Evolutionary conservation across 2,888 invertebrate genomes (phyloP).

Genomic region (Callimorpha dominula): DNA sequence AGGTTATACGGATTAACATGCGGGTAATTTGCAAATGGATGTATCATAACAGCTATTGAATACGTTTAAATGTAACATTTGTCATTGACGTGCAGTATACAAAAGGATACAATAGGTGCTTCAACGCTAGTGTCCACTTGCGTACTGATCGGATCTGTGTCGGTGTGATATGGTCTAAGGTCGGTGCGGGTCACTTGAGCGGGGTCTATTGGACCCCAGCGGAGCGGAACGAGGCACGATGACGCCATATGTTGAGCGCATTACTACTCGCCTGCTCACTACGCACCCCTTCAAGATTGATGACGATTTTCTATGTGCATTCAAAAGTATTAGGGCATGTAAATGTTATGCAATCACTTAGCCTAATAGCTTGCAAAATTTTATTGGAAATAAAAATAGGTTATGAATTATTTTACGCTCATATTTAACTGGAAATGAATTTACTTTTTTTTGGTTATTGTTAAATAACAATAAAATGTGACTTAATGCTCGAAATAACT

Average conservation of each 20-base stretch:
- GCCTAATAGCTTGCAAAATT: conserved; percentile 77
- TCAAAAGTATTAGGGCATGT: conserved; percentile 84
- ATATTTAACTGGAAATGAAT: not conserved
- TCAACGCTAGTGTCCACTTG: conserved; percentile 69
- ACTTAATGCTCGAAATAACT: not conserved
- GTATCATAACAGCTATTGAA: conserved; percentile 48
- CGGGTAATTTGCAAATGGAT: conserved; percentile 74
- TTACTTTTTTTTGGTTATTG: not conserved
- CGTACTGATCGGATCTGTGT: conserved; percentile 69
- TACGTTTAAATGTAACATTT: conserved; percentile 60
- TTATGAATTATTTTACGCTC: conserved; percentile 19
- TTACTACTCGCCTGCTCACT: conserved; percentile 66
- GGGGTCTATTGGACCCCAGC: conserved; percentile 67
- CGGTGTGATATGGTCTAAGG: conserved; percentile 67
- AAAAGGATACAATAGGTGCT: conserved; percentile 64
- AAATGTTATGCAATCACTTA: conserved; percentile 85
- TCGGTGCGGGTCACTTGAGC: conserved; percentile 75
- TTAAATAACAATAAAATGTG: not conserved
- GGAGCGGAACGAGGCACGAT: conserved; percentile 73
- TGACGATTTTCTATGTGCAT: conserved; percentile 76
- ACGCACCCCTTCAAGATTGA: conserved; percentile 83
- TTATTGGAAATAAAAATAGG: conserved; percentile 36
- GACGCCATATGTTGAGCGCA: conserved; percentile 83
- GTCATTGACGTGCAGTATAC: conserved; percentile 58
- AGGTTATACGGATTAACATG: conserved; percentile 55